These are phyloP conservation scores for Centropyge bicolor DNA, from an alignment of 2,797 vertebrate species.

Conservation along the genomic window DNA sequence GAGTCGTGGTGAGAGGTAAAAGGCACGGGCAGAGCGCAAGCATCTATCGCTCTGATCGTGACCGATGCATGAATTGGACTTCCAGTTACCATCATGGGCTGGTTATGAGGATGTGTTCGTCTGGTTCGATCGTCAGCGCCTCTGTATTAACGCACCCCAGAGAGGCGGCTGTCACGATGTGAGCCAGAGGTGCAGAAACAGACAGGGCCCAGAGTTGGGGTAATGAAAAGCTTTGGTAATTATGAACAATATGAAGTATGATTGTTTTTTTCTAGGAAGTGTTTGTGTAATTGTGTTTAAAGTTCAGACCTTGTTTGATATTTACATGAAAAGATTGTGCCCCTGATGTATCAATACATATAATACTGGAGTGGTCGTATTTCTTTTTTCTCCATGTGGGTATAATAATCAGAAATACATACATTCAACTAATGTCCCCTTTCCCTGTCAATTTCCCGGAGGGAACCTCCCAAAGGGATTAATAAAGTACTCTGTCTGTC, in stretches of 20 bases:
- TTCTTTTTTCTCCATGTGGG: neutral
- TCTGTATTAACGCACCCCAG: constrained; percentile 43
- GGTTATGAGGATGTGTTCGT: constrained; percentile 44
- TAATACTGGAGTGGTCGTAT: neutral
- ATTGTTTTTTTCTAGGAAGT: neutral
- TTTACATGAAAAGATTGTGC: neutral
- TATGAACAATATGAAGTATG: neutral
- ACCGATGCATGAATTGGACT: constrained; percentile 29
- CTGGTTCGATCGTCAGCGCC: constrained; percentile 27
- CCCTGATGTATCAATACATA: neutral
- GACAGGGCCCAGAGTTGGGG: neutral
- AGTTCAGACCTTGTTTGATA: neutral
- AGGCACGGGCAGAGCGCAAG: constrained; percentile 11
- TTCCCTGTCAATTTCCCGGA: too few relatives aligned
- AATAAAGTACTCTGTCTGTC: too few relatives aligned
- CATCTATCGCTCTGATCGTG: constrained; percentile 52
- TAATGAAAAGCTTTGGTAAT: constrained; percentile 22
- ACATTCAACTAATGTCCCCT: neutral
- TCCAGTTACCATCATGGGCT: constrained; percentile 44
- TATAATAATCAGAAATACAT: neutral
- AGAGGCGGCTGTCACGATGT: constrained; percentile 52
- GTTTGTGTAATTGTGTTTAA: constrained; percentile 15
- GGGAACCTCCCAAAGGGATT: too few relatives aligned
- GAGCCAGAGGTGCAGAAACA: constrained; percentile 34
- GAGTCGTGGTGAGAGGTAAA: constrained; percentile 41